phyloP scores from a whole-genome alignment of 2,797 vertebrate genomes.

The Sebastes itinus region DNA sequence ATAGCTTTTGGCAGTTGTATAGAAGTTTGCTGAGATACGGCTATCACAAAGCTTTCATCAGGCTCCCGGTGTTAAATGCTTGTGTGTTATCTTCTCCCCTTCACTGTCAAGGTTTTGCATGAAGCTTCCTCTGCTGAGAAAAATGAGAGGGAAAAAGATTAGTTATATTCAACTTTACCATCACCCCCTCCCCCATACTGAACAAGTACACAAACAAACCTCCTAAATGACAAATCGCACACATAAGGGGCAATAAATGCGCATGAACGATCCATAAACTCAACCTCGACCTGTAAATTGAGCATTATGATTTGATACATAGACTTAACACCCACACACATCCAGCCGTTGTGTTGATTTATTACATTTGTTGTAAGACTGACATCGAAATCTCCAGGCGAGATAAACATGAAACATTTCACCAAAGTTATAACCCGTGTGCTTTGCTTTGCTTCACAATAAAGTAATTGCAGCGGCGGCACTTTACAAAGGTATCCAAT shows the following conservation, averaged over 20 bases:
- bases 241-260: conserved; percentile 6
- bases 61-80: conserved; percentile 1
- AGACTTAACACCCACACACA: conserved; percentile 21
- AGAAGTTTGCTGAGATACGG: conserved; percentile 10
- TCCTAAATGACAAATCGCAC: background rate
- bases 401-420: background rate
- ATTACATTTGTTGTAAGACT: background rate
- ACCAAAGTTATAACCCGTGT: background rate
- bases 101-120: conserved; percentile 6
- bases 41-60: conserved; percentile 7
- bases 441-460: background rate
- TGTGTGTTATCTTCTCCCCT: background rate
- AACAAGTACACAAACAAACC: conserved; percentile 17
- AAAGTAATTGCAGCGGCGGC: background rate
- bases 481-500: background rate
- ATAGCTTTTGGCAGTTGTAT: background rate
- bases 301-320: conserved; percentile 6
- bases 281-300: conserved; percentile 20
- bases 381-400: background rate
- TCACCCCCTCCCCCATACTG: background rate
- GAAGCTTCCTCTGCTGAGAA: conserved; percentile 28
- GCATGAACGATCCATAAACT: conserved; percentile 3
- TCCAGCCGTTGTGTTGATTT: background rate
- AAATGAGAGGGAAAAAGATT: conserved; percentile 37
- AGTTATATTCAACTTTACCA: conserved; percentile 7